Conservation (phyloP, 2,888 invertebrate species). For the Lepidonotus clava region DNA sequence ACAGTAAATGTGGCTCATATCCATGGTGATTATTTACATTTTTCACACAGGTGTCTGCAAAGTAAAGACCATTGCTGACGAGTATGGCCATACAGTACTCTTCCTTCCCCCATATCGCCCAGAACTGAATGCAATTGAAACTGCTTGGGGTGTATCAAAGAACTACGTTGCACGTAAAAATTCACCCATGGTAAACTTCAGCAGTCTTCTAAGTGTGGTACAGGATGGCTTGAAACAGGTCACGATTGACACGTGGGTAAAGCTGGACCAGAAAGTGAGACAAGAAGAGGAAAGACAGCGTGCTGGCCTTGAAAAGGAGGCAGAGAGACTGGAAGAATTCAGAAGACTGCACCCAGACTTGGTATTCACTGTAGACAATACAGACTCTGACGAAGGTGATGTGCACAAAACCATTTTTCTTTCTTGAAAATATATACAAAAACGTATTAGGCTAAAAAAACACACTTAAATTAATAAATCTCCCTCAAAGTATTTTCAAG, state of each 20-base stretch:
- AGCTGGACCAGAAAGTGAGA: background rate
- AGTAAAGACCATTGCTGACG: background rate
- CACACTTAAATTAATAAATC: too few relatives aligned
- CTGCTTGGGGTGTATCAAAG: background rate
- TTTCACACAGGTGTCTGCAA: background rate
- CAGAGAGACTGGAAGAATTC: background rate
- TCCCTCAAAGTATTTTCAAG: too few relatives aligned
- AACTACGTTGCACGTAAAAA: background rate
- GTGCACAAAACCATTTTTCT: too few relatives aligned
- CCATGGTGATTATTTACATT: background rate
- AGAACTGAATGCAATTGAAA: background rate
- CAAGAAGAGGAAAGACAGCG: background rate
- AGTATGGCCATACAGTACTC: background rate
- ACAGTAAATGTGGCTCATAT: background rate
- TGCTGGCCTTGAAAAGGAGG: background rate
- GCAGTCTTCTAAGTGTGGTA: background rate
- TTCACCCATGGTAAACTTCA: background rate
- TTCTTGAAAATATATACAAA: too few relatives aligned
- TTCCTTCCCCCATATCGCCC: background rate
- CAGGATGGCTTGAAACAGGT: background rate
- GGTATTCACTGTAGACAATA: too few relatives aligned
- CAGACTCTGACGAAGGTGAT: too few relatives aligned
- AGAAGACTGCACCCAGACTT: conserved; percentile 2
- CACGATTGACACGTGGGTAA: background rate
- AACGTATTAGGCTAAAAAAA: too few relatives aligned